Conservation (phyloP, 1,140 invertebrate genomes). For the Magallana gigas region DNA sequence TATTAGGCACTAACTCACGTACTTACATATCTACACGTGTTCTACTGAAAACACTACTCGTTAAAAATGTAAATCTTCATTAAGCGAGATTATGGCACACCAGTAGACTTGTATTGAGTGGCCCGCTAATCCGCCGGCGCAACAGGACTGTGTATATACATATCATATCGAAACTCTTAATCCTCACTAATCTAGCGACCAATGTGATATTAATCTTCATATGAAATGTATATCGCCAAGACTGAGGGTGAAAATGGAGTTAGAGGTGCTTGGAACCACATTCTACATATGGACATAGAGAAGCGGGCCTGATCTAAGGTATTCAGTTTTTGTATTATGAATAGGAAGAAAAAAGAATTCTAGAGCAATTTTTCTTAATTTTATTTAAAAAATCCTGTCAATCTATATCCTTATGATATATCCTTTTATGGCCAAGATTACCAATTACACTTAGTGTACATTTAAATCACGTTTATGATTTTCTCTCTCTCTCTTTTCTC, state of each 20-base stretch:
- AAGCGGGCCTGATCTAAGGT: too few species aligned
- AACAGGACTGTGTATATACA: not conserved
- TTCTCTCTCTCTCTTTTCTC: too few species aligned
- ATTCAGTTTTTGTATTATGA: too few species aligned
- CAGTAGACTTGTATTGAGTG: not conserved
- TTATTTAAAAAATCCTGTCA: too few species aligned
- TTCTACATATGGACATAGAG: not conserved
- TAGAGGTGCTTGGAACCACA: not conserved
- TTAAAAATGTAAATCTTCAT: not conserved
- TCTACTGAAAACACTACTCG: not conserved
- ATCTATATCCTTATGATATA: too few species aligned
- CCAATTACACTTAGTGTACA: too few species aligned
- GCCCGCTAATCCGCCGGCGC: not conserved
- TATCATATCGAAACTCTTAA: constrained; percentile 13
- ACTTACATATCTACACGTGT: not conserved
- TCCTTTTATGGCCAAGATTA: too few species aligned
- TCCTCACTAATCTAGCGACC: constrained; percentile 3
- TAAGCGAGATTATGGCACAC: constrained; percentile 1
- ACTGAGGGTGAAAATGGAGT: not conserved
- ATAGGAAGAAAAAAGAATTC: too few species aligned
- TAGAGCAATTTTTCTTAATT: too few species aligned
- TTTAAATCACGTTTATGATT: too few species aligned
- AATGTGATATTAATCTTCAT: constrained; percentile 23
- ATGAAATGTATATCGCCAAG: not conserved
- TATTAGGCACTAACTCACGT: not conserved